phyloP scores from a whole-genome alignment of 2,797 vertebrate species.

The Pipistrellus pipistrellus region DNA sequence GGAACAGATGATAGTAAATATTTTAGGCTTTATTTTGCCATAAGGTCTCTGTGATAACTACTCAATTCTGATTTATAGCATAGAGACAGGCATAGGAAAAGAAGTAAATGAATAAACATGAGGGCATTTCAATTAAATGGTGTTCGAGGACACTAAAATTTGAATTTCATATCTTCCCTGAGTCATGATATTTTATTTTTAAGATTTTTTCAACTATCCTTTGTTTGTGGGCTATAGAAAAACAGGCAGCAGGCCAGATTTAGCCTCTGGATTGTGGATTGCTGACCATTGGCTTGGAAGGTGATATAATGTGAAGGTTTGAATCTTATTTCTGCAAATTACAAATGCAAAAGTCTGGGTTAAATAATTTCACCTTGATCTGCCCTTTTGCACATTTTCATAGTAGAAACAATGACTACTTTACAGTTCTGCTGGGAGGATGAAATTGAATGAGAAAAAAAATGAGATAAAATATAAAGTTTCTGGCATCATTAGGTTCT shows the following conservation, averaged over 20 bases:
- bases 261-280: background rate
- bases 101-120: background rate
- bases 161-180: conserved; percentile 30
- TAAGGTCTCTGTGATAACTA: background rate
- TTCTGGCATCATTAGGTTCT: background rate
- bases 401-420: background rate
- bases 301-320: background rate
- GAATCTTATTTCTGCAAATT: background rate
- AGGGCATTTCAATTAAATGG: background rate
- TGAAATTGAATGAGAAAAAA: background rate
- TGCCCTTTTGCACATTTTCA: background rate
- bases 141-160: background rate
- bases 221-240: background rate
- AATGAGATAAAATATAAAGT: background rate
- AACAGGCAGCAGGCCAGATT: background rate
- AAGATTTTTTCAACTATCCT: background rate
- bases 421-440: background rate
- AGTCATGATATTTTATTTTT: background rate
- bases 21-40: background rate
- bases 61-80: background rate
- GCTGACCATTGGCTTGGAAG: background rate
- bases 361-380: background rate
- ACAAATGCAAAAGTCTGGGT: background rate
- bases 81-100: background rate
- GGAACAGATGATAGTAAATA: background rate